Evolutionary conservation across 2,113 vertebrate species (phyloP).

Genomic region (Desmodus rotundus): DNA sequence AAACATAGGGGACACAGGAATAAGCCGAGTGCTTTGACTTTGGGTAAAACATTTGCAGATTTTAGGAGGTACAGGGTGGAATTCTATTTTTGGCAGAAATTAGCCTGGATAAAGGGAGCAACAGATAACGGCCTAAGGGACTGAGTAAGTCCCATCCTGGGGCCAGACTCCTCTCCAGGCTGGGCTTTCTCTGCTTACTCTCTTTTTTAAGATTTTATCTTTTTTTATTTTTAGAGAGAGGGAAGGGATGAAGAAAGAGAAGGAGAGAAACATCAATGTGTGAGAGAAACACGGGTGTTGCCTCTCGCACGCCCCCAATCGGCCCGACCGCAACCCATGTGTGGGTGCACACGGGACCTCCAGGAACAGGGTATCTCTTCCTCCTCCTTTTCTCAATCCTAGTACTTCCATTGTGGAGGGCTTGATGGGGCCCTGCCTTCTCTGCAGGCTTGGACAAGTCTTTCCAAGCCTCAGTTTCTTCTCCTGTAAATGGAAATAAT

Average conservation of each 20-base stretch:
- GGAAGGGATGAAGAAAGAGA: not conserved
- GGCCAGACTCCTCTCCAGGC: not conserved
- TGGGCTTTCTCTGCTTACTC: not conserved
- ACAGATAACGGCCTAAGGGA: not conserved
- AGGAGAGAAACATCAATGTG: not conserved
- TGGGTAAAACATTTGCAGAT: not conserved
- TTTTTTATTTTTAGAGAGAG: not conserved
- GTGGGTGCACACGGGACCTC: not conserved
- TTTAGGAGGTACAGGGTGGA: not conserved
- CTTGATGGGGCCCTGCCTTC: not conserved
- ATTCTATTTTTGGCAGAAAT: constrained; percentile 14
- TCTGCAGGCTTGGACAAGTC: not conserved
- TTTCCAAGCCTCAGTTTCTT: not conserved
- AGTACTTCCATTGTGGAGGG: not conserved
- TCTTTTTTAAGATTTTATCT: not conserved
- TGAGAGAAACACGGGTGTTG: no score
- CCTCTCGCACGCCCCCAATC: no score
- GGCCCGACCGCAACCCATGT: not conserved
- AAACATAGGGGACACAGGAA: not conserved
- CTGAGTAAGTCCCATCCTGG: not conserved
- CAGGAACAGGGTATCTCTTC: not conserved
- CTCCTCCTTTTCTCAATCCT: not conserved
- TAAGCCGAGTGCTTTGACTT: not conserved
- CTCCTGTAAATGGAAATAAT: not conserved
- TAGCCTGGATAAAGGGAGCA: not conserved